A percentile compares a stretch with the other conserved stretches of the same genome.
Conservation (phyloP, 1,140 invertebrate species). For the Achatina immaculata region DNA sequence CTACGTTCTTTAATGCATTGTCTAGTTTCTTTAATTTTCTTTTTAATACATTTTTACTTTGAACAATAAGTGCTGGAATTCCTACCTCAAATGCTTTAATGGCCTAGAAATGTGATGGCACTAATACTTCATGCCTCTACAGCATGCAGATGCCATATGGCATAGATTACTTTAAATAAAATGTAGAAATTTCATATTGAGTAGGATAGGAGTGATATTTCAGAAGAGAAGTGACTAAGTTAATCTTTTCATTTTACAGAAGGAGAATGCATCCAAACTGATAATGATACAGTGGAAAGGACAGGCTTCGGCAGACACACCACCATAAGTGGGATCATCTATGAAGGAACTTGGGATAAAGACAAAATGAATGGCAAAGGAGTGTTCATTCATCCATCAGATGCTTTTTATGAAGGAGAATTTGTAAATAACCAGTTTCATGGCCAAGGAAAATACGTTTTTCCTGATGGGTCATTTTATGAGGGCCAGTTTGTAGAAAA, state of each 20-base stretch:
- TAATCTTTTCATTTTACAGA: conserved; percentile 57
- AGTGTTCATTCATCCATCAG: conserved; percentile 60
- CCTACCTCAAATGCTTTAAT: no score
- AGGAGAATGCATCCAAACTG: conserved; percentile 64
- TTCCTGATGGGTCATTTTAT: conserved; percentile 69
- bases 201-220: no score
- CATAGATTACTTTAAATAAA: no score
- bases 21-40: no score
- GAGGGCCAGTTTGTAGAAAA: conserved; percentile 69
- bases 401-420: conserved; percentile 64
- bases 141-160: no score
- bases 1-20: no score
- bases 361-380: conserved; percentile 70
- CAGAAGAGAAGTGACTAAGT: no score
- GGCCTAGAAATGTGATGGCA: no score
- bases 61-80: no score
- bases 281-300: conserved; percentile 61
- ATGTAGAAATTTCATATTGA: no score
- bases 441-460: conserved; percentile 68
- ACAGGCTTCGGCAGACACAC: conserved; percentile 64
- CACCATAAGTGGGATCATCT: conserved; percentile 62
- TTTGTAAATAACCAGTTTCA: conserved; percentile 70
- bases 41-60: no score
- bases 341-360: conserved; percentile 64
- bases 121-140: no score